These are phyloP conservation scores for Lacanobia wlatinum DNA, from an alignment of 2,888 invertebrate genomes.

Conservation along the genomic window DNA sequence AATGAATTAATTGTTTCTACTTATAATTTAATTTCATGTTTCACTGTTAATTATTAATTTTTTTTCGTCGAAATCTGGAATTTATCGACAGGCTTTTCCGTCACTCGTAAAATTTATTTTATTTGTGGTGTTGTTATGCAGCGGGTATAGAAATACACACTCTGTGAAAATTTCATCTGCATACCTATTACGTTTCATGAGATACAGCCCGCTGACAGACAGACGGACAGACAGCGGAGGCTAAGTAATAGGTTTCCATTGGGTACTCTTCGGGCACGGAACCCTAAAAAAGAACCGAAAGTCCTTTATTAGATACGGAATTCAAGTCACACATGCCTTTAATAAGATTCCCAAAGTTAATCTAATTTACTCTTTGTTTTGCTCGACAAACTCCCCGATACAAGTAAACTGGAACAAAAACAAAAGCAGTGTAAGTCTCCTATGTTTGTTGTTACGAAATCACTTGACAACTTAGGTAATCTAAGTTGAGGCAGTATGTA, in stretches of 20 bases:
- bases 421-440: neutral
- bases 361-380: conserved; percentile 22
- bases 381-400: conserved; percentile 12
- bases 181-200: no score
- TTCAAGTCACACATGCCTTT: conserved; percentile 11
- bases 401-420: conserved; percentile 22
- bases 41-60: neutral
- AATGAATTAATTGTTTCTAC: conserved; percentile 13
- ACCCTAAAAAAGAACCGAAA: neutral
- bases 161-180: no score
- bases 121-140: no score
- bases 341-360: conserved; percentile 24
- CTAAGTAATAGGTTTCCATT: neutral
- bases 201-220: neutral
- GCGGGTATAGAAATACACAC: no score
- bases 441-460: conserved; percentile 10
- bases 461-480: conserved; percentile 39
- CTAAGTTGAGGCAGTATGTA: conserved; percentile 33
- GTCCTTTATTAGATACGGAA: neutral
- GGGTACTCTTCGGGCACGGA: neutral
- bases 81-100: neutral
- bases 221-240: neutral
- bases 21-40: neutral
- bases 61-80: neutral
- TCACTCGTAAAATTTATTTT: neutral